These are phyloP conservation scores for Dissostichus mawsoni DNA, from an alignment of 2,113 vertebrate genomes.

Conservation along the genomic window DNA sequence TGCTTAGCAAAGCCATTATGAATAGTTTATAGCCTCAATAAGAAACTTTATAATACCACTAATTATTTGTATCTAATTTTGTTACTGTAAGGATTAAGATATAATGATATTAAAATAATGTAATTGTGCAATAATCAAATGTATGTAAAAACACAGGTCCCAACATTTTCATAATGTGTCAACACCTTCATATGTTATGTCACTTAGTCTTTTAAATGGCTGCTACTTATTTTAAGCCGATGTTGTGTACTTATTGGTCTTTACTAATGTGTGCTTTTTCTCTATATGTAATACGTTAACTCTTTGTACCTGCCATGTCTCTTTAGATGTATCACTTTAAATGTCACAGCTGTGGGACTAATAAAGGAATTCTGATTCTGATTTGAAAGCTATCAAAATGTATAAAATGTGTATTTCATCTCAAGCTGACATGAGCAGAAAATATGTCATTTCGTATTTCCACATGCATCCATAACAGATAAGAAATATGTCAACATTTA, in stretches of 20 bases:
- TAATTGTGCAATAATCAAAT: neutral
- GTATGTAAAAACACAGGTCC: too few relatives aligned
- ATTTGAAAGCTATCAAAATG: neutral
- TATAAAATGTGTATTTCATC: neutral
- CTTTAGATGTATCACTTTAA: too few relatives aligned
- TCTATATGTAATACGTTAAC: too few relatives aligned
- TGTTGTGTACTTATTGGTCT: too few relatives aligned
- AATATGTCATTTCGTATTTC: constrained; percentile 14
- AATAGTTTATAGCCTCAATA: neutral
- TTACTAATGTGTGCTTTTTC: too few relatives aligned
- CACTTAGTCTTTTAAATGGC: too few relatives aligned
- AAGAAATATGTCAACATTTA: constrained; percentile 20
- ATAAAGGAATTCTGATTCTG: too few relatives aligned
- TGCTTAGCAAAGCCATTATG: neutral
- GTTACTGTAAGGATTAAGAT: neutral
- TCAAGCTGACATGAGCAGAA: constrained; percentile 4
- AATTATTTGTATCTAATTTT: neutral
- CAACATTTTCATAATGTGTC: too few relatives aligned
- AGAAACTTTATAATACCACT: neutral
- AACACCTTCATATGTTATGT: too few relatives aligned
- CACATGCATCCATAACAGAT: constrained; percentile 7
- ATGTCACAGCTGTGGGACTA: too few relatives aligned
- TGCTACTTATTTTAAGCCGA: too few relatives aligned
- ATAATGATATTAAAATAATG: neutral
- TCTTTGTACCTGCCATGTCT: too few relatives aligned